Evolutionary conservation across 2,888 invertebrate genomes (phyloP), one percentile per base, ranked within the genome.

Genomic region (Caenorhabditis angaria): DNA sequence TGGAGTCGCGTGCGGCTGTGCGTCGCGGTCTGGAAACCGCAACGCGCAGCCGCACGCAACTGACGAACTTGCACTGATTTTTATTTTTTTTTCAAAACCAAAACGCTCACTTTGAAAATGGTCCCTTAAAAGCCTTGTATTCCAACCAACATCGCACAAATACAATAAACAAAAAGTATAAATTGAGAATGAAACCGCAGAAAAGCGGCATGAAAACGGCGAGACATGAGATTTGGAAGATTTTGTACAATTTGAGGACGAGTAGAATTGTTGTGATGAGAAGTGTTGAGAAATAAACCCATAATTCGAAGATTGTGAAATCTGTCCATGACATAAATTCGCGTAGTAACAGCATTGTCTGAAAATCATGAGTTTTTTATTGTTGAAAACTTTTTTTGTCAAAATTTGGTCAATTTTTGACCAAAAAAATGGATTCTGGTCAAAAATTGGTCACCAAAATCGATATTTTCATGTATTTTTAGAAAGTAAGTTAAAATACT

Each of bases 321-420:
- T 96, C 95, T 63, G 96, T 91, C 97, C 96, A 97, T 78, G 92
- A 92, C 58, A 94, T 94, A 68, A 97, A 91, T 89, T 97, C 96
- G 80, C 92, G 92, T 63, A 95, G 89, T 59, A 94, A 93, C 89
- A 94, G 4, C 2, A 54, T 54, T 27, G 27, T 54, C 10, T 54
- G 22, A 24, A 50, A 12, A 12, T 35, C 35, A 14, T 10, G 8
- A 35, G 6, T 35, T 35, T 35, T 35, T 35, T 14, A 6, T 14
- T 10, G 6, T 35, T 35, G 6, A 35, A 35, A 6, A 35, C 35
- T 14, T 14, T 14, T 35, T 35, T 35, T 35, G 8, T 35, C 35
- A 35, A 35, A 35, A 35, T 10, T 35, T 35, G 6, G 6, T 35
- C 35, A 35, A 6, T 10, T 10, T 6, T 10, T 35, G 35, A 14